Evolutionary conservation across 1,140 invertebrate genomes (phyloP).

Genomic region (Brachionus angularis): DNA sequence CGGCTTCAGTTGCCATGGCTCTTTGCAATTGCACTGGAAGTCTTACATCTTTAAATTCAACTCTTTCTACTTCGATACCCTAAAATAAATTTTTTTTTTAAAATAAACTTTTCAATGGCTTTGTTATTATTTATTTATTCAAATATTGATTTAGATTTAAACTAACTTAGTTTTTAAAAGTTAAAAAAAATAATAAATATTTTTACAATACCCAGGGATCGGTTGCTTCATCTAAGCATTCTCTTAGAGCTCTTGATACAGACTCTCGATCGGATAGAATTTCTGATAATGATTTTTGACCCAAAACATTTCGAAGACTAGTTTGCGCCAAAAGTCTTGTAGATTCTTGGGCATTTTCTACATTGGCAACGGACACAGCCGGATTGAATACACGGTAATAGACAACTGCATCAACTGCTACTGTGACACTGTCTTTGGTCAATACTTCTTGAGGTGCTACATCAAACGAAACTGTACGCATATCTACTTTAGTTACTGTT

Average conservation of each 20-base stretch:
- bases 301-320: slow-evolving; percentile 46
- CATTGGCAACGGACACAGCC: slow-evolving; percentile 44
- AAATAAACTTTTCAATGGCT: too few species aligned
- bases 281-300: slow-evolving; percentile 43
- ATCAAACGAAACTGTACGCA: slow-evolving; percentile 46
- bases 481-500: slow-evolving; percentile 43
- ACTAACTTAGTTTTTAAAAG: too few species aligned
- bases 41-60: slow-evolving; percentile 48
- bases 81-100: background rate
- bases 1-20: slow-evolving; percentile 54
- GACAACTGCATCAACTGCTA: slow-evolving; percentile 46
- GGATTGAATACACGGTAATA: slow-evolving; percentile 45
- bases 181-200: background rate
- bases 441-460: slow-evolving; percentile 47
- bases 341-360: slow-evolving; percentile 45
- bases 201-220: background rate
- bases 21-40: slow-evolving; percentile 50
- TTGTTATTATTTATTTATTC: too few species aligned
- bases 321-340: slow-evolving; percentile 45
- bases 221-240: slow-evolving; percentile 41
- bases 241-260: slow-evolving; percentile 14
- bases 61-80: slow-evolving; percentile 44
- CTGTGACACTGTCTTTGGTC: slow-evolving; percentile 46
- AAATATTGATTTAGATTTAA: too few species aligned
- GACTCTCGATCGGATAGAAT: slow-evolving; percentile 44